Base-by-base conservation (phyloP, 1,140 invertebrate species). In the Leguminivora glycinivorella region DNA sequence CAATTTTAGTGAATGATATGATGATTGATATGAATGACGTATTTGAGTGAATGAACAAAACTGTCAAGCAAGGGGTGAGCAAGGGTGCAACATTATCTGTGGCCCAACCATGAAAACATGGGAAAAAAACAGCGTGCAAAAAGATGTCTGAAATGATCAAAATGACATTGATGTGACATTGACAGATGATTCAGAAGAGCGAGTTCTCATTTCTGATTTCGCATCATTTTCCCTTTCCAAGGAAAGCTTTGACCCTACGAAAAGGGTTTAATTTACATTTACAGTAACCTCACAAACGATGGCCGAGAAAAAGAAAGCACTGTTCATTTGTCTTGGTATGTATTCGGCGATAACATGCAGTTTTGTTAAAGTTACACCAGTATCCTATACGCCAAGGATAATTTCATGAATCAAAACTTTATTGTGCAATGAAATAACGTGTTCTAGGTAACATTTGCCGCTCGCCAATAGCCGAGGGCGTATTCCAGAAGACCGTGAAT, bases 391-490 rank as follows among this genome's bases (percentile, higher is more conserved):
- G 31, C 31, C 12, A 34, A 10, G 12, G 31, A n/a, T n/a, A n/a
- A n/a, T n/a, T n/a, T n/a, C 31, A 34, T 34, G 31, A 12, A 7
- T 34, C 31, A 34, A 34, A 34, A 34, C 2, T 10, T 34, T 10
- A 34, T 34, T 34, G 31, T 34, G 31, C 9, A 34, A 34, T 67
- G 70, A 70, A 47, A 47, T 22, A 9, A 52, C n/a, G 17, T 52
- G 19, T 88, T 87, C 81, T 72, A 93, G 97, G 97, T 14, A 98
- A 98, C 82, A 98, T 98, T 76, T 99, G 98, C 87, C 94, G 98
- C n/a, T 98, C 97, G 12, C 97, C 98, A 5, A 98, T 98, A 74
- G 97, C 97, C 19, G 97, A 98, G 90, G 97, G 96, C 7, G 96
- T 98, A 0, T 98, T 98, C 91, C 87, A 93, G 29, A 93, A 98